phyloP scores from a whole-genome alignment of 2,888 invertebrate genomes.

The Eupeodes latifasciatus region DNA sequence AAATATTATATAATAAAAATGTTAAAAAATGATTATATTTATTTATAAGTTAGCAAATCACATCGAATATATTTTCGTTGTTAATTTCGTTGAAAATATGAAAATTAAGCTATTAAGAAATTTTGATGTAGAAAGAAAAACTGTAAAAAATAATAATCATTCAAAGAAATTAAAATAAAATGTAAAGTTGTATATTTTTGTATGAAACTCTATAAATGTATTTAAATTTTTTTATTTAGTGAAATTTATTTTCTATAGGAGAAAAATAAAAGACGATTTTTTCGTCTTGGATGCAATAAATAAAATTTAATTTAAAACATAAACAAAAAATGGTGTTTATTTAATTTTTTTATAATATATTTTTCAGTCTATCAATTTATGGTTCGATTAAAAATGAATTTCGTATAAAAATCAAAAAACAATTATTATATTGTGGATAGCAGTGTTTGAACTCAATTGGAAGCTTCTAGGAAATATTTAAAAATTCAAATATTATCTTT shows the following conservation, averaged over 20 bases:
- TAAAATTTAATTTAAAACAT: conserved; percentile 69
- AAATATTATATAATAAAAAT: conserved; percentile 2
- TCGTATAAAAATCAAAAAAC: no score
- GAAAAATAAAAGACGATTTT: conserved; percentile 42
- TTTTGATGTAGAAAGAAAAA: conserved; percentile 9
- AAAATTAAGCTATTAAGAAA: conserved; percentile 8
- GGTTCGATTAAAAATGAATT: no score
- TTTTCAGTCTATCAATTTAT: neutral
- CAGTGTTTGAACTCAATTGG: no score
- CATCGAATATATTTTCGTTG: conserved; percentile 24
- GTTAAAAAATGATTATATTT: conserved; percentile 27
- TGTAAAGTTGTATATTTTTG: conserved; percentile 57
- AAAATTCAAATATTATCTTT: no score
- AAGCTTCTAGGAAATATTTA: no score
- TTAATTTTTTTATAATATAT: conserved; percentile 15
- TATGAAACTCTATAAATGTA: conserved; percentile 64
- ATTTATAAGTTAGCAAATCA: conserved; percentile 67
- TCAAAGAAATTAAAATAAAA: conserved; percentile 27
- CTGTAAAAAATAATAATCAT: conserved; percentile 48
- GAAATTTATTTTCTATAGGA: conserved; percentile 49
- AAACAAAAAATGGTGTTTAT: conserved; percentile 3
- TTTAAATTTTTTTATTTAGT: conserved; percentile 70
- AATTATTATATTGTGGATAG: no score
- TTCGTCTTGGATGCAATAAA: conserved; percentile 64
- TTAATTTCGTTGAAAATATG: conserved; percentile 29